phyloP scores from a whole-genome alignment of 1,140 invertebrate genomes.

The Drosophila paulistorum region DNA sequence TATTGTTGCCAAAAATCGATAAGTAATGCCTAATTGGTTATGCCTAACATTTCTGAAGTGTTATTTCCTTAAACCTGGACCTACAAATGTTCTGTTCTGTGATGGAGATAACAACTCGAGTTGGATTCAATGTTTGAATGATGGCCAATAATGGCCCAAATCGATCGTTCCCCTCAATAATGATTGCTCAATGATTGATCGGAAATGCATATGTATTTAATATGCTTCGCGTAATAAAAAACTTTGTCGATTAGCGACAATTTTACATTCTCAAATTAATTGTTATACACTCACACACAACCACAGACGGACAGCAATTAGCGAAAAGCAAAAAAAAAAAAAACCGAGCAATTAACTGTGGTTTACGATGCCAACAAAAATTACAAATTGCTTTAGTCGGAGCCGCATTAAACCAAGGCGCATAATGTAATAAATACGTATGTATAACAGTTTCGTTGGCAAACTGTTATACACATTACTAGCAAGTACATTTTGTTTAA shows the following conservation, averaged over 20 bases:
- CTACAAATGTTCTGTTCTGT: no score
- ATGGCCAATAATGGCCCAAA: not conserved
- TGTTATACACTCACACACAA: constrained; percentile 8
- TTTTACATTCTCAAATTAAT: constrained; percentile 21
- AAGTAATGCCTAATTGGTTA: not conserved
- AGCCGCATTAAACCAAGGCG: no score
- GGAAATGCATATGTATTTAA: constrained; percentile 1
- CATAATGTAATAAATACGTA: not conserved
- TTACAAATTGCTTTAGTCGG: not conserved
- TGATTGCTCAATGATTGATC: constrained; percentile 7
- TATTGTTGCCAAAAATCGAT: not conserved
- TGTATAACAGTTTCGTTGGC: not conserved
- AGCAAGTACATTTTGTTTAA: not conserved
- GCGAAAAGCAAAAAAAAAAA: constrained; percentile 31
- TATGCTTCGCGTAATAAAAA: constrained; percentile 33
- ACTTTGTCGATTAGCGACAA: constrained; percentile 13
- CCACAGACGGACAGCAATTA: constrained; percentile 3
- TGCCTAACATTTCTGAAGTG: not conserved
- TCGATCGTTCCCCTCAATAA: not conserved
- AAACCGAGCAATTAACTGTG: constrained; percentile 48
- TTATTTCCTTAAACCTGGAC: not conserved
- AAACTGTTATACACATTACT: not conserved
- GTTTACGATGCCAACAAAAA: constrained; percentile 34
- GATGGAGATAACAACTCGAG: no score
- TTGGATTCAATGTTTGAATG: no score